phyloP scores from a whole-genome alignment of 2,797 vertebrate genomes.

The Miichthys miiuy region DNA sequence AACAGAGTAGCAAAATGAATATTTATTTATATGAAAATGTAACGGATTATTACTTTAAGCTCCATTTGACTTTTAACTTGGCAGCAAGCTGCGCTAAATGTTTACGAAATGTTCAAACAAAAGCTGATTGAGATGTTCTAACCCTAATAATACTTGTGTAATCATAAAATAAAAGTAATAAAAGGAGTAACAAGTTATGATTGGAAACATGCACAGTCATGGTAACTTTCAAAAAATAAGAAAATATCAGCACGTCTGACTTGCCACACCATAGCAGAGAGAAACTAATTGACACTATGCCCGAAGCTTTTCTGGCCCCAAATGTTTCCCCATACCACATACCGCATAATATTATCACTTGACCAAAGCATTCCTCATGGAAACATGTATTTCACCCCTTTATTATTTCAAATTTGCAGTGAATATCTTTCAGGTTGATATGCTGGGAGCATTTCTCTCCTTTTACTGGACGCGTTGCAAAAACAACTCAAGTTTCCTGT shows the following conservation, averaged over 20 bases:
- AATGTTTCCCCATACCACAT: constrained; percentile 59
- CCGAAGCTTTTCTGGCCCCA: constrained; percentile 53
- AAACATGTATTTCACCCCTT: constrained; percentile 64
- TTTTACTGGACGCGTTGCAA: constrained; percentile 45
- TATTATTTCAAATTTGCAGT: constrained; percentile 72
- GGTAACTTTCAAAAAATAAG: constrained; percentile 41
- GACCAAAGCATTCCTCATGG: constrained; percentile 64
- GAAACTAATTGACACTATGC: constrained; percentile 58
- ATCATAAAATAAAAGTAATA: constrained; percentile 47
- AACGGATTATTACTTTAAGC: constrained; percentile 59
- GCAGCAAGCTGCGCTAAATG: constrained; percentile 28
- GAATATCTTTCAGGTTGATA: constrained; percentile 67
- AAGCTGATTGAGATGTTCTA: constrained; percentile 56
- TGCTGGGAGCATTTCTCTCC: constrained; percentile 50
- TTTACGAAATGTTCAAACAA: constrained; percentile 64
- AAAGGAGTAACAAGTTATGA: constrained; percentile 45
- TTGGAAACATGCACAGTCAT: constrained; percentile 53
- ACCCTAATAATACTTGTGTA: constrained; percentile 47
- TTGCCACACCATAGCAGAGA: constrained; percentile 44
- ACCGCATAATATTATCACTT: constrained; percentile 71
- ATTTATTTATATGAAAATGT: constrained; percentile 57
- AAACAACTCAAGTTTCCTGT: constrained; percentile 69
- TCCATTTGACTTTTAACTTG: constrained; percentile 52
- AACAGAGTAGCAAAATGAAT: constrained; percentile 45
- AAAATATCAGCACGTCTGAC: constrained; percentile 48